Percentiles rank a stretch among this genome's conserved stretches.
Conservation (phyloP, 1,140 invertebrate species). For the Scaptomyza hsui region DNA sequence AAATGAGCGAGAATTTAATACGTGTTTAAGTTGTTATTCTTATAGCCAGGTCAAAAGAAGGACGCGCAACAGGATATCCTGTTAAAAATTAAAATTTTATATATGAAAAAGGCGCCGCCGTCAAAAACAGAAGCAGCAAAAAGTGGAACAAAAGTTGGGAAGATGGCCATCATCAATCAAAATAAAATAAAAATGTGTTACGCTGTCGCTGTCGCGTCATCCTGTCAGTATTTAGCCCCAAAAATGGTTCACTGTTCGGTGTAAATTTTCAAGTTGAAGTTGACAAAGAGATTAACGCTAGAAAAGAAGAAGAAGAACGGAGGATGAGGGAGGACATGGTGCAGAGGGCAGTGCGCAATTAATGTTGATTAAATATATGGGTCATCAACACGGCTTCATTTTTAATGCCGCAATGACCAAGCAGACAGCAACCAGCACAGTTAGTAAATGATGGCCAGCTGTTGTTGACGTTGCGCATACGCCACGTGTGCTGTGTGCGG, state of each 20-base stretch:
- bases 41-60: constrained; percentile 48
- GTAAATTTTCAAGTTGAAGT: constrained; percentile 64
- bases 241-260: constrained; percentile 23
- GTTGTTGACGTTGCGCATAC: constrained; percentile 52
- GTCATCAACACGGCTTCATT: constrained; percentile 53
- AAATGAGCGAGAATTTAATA: not conserved
- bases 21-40: not conserved
- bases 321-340: not conserved
- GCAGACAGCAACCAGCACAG: constrained; percentile 10
- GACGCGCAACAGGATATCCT: constrained; percentile 67
- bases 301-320: not conserved
- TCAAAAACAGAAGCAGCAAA: constrained; percentile 12
- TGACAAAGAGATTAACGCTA: constrained; percentile 77
- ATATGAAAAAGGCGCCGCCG: not conserved
- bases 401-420: constrained; percentile 45
- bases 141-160: not conserved
- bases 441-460: constrained; percentile 61
- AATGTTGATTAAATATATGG: constrained; percentile 75
- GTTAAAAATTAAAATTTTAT: constrained; percentile 60
- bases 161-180: constrained; percentile 73
- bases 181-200: constrained; percentile 22
- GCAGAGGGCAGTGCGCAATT: constrained; percentile 49
- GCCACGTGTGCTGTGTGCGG: constrained; percentile 30
- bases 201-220: constrained; percentile 14
- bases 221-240: constrained; percentile 53